A percentile compares a stretch with the other conserved stretches of the same genome.
phyloP scores from a whole-genome alignment of 2,113 vertebrate genomes.

The Paedocypris sp. region DNA sequence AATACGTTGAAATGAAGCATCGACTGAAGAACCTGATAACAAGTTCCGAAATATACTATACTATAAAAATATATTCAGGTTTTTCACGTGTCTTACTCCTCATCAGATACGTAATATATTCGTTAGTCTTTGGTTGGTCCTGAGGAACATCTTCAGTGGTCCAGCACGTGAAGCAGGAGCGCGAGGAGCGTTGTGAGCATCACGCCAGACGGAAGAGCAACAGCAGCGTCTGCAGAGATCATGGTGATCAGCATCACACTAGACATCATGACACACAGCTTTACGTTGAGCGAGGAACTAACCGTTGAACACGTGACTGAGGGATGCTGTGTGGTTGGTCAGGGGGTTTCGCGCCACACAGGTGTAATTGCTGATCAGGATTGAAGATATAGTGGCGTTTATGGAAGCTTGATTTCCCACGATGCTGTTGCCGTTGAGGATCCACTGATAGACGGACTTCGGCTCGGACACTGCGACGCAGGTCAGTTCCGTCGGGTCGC shows the following conservation, averaged over 20 bases:
- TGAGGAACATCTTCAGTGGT: not conserved
- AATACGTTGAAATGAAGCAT: no score
- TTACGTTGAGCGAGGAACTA: no score
- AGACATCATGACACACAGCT: no score
- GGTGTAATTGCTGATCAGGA: slow-evolving; percentile 37
- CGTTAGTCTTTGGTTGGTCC: not conserved
- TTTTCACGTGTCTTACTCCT: no score
- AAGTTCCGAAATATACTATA: no score
- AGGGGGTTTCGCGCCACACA: slow-evolving; percentile 52
- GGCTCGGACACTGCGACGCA: slow-evolving; percentile 43
- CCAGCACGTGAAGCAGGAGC: not conserved
- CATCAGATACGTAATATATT: no score
- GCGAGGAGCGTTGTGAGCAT: not conserved
- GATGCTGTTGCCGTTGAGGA: not conserved
- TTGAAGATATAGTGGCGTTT: not conserved
- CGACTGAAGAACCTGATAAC: no score
- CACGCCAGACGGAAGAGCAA: not conserved
- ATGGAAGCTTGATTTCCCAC: not conserved
- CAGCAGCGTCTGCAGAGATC: not conserved
- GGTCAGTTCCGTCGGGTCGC: not conserved
- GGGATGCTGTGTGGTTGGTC: slow-evolving; percentile 40
- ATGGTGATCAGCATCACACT: not conserved
- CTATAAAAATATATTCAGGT: no score
- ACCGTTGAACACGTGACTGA: slow-evolving; percentile 23
- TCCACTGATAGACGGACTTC: slow-evolving; percentile 44